Conservation (phyloP, 2,888 invertebrate species). For the Phragmatobia fuliginosa region DNA sequence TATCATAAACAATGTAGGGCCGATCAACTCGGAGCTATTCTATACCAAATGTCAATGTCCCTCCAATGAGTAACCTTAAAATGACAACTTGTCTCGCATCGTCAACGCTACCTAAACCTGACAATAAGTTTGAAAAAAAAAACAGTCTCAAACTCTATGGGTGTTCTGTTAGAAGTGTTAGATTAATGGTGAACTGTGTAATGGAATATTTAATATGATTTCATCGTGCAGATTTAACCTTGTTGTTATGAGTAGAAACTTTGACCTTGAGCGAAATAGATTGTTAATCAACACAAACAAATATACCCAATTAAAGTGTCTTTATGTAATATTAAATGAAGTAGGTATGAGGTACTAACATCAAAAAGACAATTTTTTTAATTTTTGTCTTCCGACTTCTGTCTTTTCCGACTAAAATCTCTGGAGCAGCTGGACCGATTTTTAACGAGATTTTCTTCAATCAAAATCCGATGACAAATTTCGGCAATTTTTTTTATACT, state of each 20-base stretch:
- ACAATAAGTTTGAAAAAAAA: not conserved
- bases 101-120: not conserved
- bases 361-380: too few relatives aligned
- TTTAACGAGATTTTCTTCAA: too few relatives aligned
- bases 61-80: slow-evolving; percentile 6
- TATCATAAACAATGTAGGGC: slow-evolving; percentile 57
- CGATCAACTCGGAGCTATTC: slow-evolving; percentile 11
- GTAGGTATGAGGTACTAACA: too few relatives aligned
- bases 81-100: not conserved
- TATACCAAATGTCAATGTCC: slow-evolving; percentile 1
- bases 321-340: too few relatives aligned
- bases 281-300: too few relatives aligned
- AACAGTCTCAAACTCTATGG: not conserved
- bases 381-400: too few relatives aligned
- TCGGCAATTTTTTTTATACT: too few relatives aligned
- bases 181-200: not conserved
- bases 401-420: too few relatives aligned
- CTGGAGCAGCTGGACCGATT: too few relatives aligned
- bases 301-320: too few relatives aligned
- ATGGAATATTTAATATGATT: not conserved
- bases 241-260: not conserved
- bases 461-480: too few relatives aligned
- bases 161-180: not conserved
- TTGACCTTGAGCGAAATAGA: not conserved
- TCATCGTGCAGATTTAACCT: not conserved